A percentile compares a stretch with the other conserved stretches of the same genome.
phyloP scores from a whole-genome alignment of 1,140 invertebrate species.

The Bicyclus anynana region DNA sequence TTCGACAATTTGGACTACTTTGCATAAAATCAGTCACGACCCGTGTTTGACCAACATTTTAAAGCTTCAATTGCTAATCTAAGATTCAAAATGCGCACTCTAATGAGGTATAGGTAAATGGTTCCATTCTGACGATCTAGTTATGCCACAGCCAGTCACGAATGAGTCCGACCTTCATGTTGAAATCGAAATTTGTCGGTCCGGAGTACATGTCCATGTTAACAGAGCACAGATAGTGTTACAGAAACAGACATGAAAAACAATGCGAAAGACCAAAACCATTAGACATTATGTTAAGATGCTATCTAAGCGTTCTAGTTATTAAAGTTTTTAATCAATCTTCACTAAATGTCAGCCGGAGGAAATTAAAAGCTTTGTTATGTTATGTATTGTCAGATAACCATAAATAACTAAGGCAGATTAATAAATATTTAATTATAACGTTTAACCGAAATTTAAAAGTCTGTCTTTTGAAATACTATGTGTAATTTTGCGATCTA shows the following conservation, averaged over 20 bases:
- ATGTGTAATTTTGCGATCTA: no score
- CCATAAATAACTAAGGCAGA: background rate
- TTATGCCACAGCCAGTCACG: slow-evolving; percentile 60
- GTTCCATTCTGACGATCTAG: slow-evolving; percentile 53
- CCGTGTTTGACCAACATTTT: slow-evolving; percentile 37
- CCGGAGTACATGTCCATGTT: slow-evolving; percentile 16
- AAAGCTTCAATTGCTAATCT: slow-evolving; percentile 56
- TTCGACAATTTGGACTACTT: slow-evolving; percentile 45
- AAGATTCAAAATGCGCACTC: slow-evolving; percentile 47
- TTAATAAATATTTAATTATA: no score
- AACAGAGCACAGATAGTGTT: slow-evolving; percentile 15
- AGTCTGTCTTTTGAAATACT: no score
- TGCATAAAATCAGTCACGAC: slow-evolving; percentile 63
- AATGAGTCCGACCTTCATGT: slow-evolving; percentile 53
- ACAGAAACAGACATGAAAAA: slow-evolving; percentile 9
- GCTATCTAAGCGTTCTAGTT: background rate
- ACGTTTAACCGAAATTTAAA: no score
- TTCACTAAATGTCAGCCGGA: background rate
- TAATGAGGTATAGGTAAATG: slow-evolving; percentile 38
- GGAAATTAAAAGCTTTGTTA: background rate
- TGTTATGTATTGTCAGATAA: background rate
- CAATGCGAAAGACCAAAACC: slow-evolving; percentile 3
- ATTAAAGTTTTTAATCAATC: background rate
- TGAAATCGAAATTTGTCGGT: slow-evolving; percentile 50
- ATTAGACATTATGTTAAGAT: slow-evolving; percentile 4